Evolutionary conservation across 2,113 vertebrate species (phyloP).

Genomic region (Bubo blakistoni): DNA sequence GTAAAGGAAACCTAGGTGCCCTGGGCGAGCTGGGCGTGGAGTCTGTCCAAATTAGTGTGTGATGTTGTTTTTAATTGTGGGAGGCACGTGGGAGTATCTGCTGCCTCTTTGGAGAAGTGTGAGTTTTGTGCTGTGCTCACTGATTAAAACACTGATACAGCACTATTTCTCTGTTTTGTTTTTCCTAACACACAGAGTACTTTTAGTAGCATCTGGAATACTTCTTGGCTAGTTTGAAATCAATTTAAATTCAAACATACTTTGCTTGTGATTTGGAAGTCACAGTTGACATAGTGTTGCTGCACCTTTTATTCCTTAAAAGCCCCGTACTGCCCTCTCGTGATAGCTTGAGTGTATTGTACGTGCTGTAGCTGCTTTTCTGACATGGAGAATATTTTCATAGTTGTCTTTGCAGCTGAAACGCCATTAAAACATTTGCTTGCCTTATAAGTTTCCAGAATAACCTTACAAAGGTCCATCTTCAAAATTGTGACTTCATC

Average conservation of each 20-base stretch:
- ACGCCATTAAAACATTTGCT: accelerated
- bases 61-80: neutral
- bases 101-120: neutral
- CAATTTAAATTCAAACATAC: accelerated
- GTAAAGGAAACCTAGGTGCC: neutral
- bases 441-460: accelerated
- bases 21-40: neutral
- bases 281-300: accelerated
- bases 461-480: accelerated
- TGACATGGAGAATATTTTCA: accelerated
- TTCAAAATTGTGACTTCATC: neutral
- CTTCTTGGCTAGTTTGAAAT: neutral
- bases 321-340: conserved; percentile 55
- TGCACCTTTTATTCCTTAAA: neutral
- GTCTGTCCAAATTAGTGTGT: accelerated
- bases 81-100: neutral
- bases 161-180: accelerated
- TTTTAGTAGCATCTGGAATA: neutral
- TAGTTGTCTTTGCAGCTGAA: accelerated
- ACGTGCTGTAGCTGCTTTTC: neutral
- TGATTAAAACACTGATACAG: accelerated
- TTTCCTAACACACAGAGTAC: accelerated
- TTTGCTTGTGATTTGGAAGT: neutral
- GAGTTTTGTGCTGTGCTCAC: accelerated
- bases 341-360: accelerated